A percentile compares a stretch with the other conserved stretches of the same genome.
Evolutionary conservation across 2,113 vertebrate genomes (phyloP).

Genomic region (Grallaria varia): DNA sequence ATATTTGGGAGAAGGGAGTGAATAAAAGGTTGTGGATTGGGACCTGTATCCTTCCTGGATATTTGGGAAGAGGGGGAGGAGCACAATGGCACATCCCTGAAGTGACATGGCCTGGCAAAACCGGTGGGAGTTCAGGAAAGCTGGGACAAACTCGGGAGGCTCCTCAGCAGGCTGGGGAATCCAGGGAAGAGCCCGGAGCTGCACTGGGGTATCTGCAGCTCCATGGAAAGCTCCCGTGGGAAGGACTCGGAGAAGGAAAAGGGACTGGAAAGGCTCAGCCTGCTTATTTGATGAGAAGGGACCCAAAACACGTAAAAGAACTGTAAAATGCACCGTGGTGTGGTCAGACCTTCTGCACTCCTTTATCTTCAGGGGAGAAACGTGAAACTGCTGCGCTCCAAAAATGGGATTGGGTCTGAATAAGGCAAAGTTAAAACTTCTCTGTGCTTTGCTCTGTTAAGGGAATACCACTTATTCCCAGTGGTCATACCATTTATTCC

Average conservation of each 20-base stretch:
- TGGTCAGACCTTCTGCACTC: background rate
- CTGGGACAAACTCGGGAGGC: slow-evolving; percentile 1
- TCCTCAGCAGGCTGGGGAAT: background rate
- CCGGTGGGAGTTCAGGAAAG: background rate
- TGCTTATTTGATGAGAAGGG: background rate
- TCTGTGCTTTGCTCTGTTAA: background rate
- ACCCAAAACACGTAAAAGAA: background rate
- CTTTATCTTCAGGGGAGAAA: background rate
- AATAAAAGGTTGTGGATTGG: background rate
- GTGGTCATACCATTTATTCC: too few species aligned
- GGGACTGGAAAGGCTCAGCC: background rate
- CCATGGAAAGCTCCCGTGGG: background rate
- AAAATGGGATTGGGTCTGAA: background rate
- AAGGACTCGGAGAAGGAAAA: background rate
- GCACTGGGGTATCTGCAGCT: background rate
- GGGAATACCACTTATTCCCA: too few species aligned
- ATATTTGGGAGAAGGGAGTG: too few species aligned
- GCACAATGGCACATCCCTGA: background rate
- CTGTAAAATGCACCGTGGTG: background rate
- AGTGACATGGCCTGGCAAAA: background rate
- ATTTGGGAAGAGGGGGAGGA: background rate
- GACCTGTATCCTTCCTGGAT: background rate
- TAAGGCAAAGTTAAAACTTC: background rate
- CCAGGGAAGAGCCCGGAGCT: background rate
- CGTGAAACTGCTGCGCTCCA: background rate